These are phyloP conservation scores for Poeciliopsis infans DNA, from an alignment of 2,797 vertebrate species.

Conservation along the genomic window DNA sequence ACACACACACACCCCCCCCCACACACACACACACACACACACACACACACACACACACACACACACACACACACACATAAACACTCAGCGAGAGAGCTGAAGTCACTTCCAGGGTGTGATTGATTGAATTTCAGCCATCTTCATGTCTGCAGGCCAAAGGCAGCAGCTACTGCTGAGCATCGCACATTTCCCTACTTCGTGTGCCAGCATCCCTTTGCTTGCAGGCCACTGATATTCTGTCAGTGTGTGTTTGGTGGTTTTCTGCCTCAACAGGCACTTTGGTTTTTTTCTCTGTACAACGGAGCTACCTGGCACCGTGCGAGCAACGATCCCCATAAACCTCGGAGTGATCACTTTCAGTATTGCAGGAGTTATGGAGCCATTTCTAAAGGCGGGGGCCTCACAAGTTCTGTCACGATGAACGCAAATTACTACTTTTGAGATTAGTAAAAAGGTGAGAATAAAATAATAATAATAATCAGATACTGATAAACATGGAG, in stretches of 20 bases:
- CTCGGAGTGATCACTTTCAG: neutral
- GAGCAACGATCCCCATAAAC: neutral
- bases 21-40: no score
- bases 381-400: neutral
- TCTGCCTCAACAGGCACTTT: slow-evolving; percentile 1
- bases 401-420: neutral
- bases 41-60: no score
- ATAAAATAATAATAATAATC: slow-evolving; percentile 24
- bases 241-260: neutral
- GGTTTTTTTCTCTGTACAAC: neutral
- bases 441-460: slow-evolving; percentile 14
- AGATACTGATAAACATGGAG: neutral
- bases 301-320: neutral
- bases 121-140: slow-evolving; percentile 61
- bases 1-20: no score
- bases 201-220: slow-evolving; percentile 11
- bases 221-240: slow-evolving; percentile 1
- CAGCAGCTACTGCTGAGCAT: slow-evolving; percentile 48
- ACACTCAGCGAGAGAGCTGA: slow-evolving; percentile 25
- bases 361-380: neutral
- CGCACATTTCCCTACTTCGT: slow-evolving; percentile 34
- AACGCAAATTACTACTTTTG: slow-evolving; percentile 8
- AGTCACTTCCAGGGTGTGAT: slow-evolving; percentile 56
- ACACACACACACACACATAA: no score
- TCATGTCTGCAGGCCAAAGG: slow-evolving; percentile 53